Base-by-base conservation (phyloP, 92 coral and sea anemone species). In the Epizoanthus rinbou region DNA sequence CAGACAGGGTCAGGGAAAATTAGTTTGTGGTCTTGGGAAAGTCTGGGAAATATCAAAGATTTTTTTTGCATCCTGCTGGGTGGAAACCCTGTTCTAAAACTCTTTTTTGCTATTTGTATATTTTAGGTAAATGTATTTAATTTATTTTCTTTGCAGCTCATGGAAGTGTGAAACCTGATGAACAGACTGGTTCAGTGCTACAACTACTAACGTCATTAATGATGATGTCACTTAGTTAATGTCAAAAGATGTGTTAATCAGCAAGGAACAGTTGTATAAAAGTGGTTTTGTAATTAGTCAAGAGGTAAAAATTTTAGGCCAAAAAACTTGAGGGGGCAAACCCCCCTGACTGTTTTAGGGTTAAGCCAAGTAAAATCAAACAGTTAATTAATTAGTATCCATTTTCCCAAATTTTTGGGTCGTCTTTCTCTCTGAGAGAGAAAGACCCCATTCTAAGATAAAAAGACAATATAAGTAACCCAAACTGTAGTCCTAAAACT, bases 131-230 rank as follows among this genome's bases (percentile, higher is more conserved):
- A 69, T 69, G 0, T 69, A 69, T 0, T 69, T 18, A 7, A 67
- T 67, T 67, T 67, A 25, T 67, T 67, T 31, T n/a, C 50, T 67
- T 67, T 67, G 72, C 72, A 67, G 72, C 72, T 67, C 43, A 67
- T 67, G 72, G 72, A 68, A 68, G 73, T 68, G 73, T 68, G 73
- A 68, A 68, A 68, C 73, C 73, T 68, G 73, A 68, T 13, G 73
- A 68, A 66, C 74, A 68, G 8, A 68, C 52, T 68, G 74, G 37
- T 66, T 66, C 72, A 66, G 47, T 66, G 72, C 72, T 66, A 66
- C 72, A 66, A 64, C n/a, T n/a, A n/a, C n/a, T n/a, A 59, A 59
- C 17, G 65, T 59, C 65, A 59, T 59, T 59, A 59, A 59, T 59
- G 65, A 5, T 59, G 65, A 59, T 59, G 65, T 59, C 65, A 59